A percentile compares a stretch with the other conserved stretches of the same genome.
phyloP scores from a whole-genome alignment of 2,113 vertebrate species.

The Cyanoderma ruficeps region DNA sequence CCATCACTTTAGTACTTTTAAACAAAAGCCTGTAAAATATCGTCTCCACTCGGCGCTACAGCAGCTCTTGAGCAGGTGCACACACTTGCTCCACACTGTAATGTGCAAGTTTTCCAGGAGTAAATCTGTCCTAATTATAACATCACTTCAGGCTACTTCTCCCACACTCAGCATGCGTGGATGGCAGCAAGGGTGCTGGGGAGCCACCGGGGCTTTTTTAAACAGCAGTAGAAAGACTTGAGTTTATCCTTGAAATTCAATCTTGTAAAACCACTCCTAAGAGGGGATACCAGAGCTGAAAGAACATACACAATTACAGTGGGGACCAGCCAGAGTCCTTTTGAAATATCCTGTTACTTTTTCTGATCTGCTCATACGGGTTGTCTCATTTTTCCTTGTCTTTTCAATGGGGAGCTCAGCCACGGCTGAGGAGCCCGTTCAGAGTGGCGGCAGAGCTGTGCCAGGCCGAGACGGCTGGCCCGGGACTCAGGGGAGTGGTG shows the following conservation, averaged over 20 bases:
- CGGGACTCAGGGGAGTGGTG: neutral
- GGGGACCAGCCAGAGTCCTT: neutral
- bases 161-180: neutral
- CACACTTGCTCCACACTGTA: neutral
- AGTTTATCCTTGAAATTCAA: neutral
- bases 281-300: neutral
- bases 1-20: neutral
- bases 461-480: neutral
- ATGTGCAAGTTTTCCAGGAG: neutral
- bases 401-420: neutral
- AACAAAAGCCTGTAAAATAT: neutral
- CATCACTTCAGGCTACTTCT: slow-evolving; percentile 55
- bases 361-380: rapidly evolving
- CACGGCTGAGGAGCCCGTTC: neutral
- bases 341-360: neutral
- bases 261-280: neutral
- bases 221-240: neutral
- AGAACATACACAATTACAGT: neutral
- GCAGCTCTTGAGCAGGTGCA: slow-evolving; percentile 3
- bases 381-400: neutral
- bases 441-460: neutral
- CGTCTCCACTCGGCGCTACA: rapidly evolving
- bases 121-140: slow-evolving; percentile 46
- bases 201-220: neutral
- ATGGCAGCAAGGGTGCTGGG: neutral